Evolutionary conservation across 2,797 vertebrate species (phyloP).

Genomic region (Tangara arthus): DNA sequence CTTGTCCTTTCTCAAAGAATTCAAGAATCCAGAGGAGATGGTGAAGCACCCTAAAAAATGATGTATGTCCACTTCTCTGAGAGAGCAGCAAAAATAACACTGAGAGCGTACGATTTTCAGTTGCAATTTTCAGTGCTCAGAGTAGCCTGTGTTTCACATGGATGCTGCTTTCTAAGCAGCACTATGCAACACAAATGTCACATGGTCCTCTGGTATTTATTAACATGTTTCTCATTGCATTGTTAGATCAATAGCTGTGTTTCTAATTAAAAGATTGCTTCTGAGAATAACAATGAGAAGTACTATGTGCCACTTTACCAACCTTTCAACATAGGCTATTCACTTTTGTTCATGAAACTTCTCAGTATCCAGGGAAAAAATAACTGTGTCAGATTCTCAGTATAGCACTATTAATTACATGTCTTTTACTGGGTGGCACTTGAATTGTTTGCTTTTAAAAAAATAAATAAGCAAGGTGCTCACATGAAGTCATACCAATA

Average conservation of each 20-base stretch:
- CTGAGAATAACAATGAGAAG: neutral
- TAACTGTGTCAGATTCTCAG: neutral
- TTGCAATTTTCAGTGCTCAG: neutral
- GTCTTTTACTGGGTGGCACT: neutral
- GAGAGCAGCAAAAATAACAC: constrained; percentile 18
- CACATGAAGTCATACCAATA: neutral
- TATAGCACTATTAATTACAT: neutral
- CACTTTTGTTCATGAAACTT: neutral
- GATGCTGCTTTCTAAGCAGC: constrained; percentile 28
- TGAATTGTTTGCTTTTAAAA: neutral
- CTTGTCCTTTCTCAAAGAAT: neutral
- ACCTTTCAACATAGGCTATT: neutral
- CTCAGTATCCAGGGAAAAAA: neutral
- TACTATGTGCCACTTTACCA: neutral
- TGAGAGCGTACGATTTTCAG: neutral
- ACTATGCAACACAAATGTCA: constrained; percentile 19
- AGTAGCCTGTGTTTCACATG: constrained; percentile 20
- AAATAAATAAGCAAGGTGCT: neutral
- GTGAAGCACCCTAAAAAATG: neutral
- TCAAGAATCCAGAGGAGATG: neutral
- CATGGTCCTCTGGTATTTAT: constrained; percentile 47
- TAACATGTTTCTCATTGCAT: constrained; percentile 40
- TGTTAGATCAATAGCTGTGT: constrained; percentile 21
- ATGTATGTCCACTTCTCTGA: neutral
- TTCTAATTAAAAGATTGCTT: constrained; percentile 50